Conservation (phyloP, 2,888 invertebrate species). For the Pinctada fucata region DNA sequence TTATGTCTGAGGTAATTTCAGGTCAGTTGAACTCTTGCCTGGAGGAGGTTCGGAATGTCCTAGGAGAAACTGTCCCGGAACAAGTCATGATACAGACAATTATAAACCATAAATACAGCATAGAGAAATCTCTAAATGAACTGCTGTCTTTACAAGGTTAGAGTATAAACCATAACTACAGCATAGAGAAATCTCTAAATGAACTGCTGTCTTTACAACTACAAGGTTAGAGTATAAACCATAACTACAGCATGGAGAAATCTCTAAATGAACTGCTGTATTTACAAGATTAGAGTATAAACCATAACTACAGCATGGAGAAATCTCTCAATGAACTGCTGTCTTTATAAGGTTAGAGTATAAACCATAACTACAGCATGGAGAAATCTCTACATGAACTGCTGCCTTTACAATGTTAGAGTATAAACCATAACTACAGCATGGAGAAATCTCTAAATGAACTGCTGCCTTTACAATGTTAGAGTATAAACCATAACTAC, state of each 20-base stretch:
- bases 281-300: conserved; percentile 75
- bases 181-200: neutral
- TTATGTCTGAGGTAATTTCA: too few species aligned
- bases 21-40: conserved; percentile 89
- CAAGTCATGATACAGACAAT: conserved; percentile 85
- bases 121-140: conserved; percentile 85
- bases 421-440: conserved; percentile 85
- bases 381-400: neutral
- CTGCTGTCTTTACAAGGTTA: conserved; percentile 79
- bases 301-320: conserved; percentile 85
- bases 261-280: neutral
- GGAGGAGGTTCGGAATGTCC: conserved; percentile 87
- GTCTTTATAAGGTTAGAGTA: conserved; percentile 50
- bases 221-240: conserved; percentile 54
- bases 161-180: neutral
- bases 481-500: neutral
- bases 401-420: conserved; percentile 29
- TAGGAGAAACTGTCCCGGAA: conserved; percentile 88
- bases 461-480: conserved; percentile 79
- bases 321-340: conserved; percentile 86
- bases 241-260: neutral
- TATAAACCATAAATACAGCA: conserved; percentile 85
- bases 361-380: neutral
- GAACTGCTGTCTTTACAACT: neutral
- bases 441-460: conserved; percentile 85